Evolutionary conservation across 2,888 invertebrate species (phyloP).

Genomic region (Melanargia galathea): DNA sequence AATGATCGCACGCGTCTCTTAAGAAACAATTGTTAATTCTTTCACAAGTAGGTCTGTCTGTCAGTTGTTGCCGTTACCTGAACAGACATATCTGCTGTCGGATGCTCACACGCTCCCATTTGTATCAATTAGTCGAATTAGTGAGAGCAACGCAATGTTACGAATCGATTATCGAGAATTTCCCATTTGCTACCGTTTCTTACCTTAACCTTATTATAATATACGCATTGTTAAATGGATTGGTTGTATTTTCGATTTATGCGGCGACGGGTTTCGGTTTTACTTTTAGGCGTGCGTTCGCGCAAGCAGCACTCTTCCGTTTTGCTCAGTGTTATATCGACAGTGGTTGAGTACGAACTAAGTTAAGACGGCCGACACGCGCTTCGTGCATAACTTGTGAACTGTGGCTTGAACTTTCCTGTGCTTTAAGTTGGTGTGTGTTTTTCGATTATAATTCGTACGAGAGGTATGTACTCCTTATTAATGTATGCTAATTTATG

Average conservation of each 20-base stretch:
- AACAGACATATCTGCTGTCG: conserved; percentile 5
- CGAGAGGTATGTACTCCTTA: conserved; percentile 37
- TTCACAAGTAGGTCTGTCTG: conserved; percentile 26
- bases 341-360: conserved; percentile 77
- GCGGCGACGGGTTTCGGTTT: conserved; percentile 60
- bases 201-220: conserved; percentile 77
- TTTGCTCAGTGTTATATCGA: conserved; percentile 73
- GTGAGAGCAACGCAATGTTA: conserved; percentile 34
- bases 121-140: conserved; percentile 27
- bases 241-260: conserved; percentile 58
- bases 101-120: conserved; percentile 34
- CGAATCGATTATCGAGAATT: conserved; percentile 62
- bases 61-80: conserved; percentile 12
- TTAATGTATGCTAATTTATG: conserved; percentile 25
- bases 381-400: conserved; percentile 56
- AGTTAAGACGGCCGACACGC: conserved; percentile 58
- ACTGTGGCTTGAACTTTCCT: conserved; percentile 67
- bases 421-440: conserved; percentile 61
- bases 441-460: conserved; percentile 49
- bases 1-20: conserved; percentile 27
- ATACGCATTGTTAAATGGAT: conserved; percentile 62
- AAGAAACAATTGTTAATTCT: conserved; percentile 26
- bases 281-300: conserved; percentile 72
- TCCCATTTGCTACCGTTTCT: conserved; percentile 55
- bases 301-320: conserved; percentile 71